Evolutionary conservation across 2,888 invertebrate genomes (phyloP).

Genomic region (Philereme vetulata): DNA sequence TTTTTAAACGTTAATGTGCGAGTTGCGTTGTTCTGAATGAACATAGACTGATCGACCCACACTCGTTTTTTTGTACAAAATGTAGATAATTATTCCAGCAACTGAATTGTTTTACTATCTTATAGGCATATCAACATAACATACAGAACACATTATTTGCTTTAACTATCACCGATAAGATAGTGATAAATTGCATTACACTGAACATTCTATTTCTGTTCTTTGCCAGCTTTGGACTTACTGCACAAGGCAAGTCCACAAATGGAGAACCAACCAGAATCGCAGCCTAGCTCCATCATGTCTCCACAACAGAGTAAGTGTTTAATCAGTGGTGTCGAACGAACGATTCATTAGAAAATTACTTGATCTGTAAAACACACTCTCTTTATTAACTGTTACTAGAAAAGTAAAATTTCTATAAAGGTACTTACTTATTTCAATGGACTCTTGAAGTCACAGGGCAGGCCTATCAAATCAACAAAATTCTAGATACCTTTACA

Average conservation of each 20-base stretch:
- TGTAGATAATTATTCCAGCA: neutral
- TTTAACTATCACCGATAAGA: conserved; percentile 44
- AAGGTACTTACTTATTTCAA: too few relatives aligned
- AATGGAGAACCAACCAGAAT: conserved; percentile 71
- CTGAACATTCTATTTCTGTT: conserved; percentile 32
- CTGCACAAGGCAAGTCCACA: conserved; percentile 84
- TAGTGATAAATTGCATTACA: conserved; percentile 28
- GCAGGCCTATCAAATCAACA: too few relatives aligned
- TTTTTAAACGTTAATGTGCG: too few relatives aligned
- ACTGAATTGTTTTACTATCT: conserved; percentile 12
- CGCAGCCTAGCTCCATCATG: conserved; percentile 74
- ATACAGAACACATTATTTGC: conserved; percentile 24
- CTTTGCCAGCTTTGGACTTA: conserved; percentile 85
- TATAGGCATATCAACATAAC: conserved; percentile 14
- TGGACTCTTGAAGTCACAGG: too few relatives aligned
- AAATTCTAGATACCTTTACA: too few relatives aligned
- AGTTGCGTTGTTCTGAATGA: too few relatives aligned
- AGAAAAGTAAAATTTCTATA: too few relatives aligned
- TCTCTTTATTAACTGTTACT: too few relatives aligned
- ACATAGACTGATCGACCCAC: too few relatives aligned
- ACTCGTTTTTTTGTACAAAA: too few relatives aligned
- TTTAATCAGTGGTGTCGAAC: neutral
- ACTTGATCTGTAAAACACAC: too few relatives aligned
- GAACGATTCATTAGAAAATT: too few relatives aligned
- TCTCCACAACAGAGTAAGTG: conserved; percentile 77